These are phyloP conservation scores for Archilochus colubris DNA, from an alignment of 2,113 vertebrate species.

Conservation along the genomic window DNA sequence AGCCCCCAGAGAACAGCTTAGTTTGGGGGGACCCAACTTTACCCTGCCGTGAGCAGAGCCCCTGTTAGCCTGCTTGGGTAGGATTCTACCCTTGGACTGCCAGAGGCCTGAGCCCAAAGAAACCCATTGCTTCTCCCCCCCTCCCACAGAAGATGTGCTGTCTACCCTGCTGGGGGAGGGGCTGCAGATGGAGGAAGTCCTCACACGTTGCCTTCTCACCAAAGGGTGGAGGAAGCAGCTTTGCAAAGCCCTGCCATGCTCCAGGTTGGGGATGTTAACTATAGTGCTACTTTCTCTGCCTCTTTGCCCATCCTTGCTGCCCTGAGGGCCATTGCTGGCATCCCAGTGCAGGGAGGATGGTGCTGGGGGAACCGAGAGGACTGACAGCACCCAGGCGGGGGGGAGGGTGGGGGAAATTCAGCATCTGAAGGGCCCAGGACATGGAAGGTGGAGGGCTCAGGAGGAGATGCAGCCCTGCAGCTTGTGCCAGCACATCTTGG, in stretches of 20 bases:
- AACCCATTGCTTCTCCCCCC: not conserved
- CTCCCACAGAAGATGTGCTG: not conserved
- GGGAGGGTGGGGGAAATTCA: not conserved
- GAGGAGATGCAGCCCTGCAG: not conserved
- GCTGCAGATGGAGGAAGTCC: not conserved
- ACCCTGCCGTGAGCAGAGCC: not conserved
- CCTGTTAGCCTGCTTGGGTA: not conserved
- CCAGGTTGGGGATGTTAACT: not conserved
- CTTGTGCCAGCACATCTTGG: not conserved
- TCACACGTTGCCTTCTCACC: fast-evolving
- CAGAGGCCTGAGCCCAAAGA: slow-evolving; percentile 2
- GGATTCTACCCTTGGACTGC: not conserved
- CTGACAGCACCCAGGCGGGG: not conserved
- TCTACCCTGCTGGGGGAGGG: not conserved
- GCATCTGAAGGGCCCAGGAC: not conserved
- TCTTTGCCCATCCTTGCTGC: not conserved
- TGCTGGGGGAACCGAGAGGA: not conserved
- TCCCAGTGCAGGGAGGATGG: not conserved
- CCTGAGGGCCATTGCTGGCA: fast-evolving
- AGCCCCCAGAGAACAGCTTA: not conserved
- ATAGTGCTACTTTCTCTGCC: not conserved
- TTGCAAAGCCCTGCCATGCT: not conserved
- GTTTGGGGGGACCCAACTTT: not conserved
- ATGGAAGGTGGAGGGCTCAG: not conserved
- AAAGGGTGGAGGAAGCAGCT: not conserved